Conservation (phyloP, 2,113 vertebrate species). For the Austrofundulus limnaeus region DNA sequence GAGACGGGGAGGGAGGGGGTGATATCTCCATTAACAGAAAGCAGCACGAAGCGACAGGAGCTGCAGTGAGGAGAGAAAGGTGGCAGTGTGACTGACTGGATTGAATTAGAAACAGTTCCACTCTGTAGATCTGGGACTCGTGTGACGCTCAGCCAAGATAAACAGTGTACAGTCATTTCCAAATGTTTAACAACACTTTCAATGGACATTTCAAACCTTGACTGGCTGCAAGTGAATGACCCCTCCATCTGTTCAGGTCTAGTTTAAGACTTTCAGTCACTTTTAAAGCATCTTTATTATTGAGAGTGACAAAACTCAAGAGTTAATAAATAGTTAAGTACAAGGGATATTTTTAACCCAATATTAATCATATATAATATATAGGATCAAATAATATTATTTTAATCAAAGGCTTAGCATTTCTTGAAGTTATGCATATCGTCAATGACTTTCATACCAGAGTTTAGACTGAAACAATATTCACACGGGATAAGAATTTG, state of each 20-base stretch:
- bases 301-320: background rate
- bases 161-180: constrained; percentile 37
- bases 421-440: too few relatives aligned
- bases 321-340: background rate
- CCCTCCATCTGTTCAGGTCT: constrained; percentile 28
- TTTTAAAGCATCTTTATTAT: background rate
- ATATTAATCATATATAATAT: background rate
- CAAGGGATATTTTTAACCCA: background rate
- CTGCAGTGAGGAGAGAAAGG: constrained; percentile 34
- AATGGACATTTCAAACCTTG: constrained; percentile 29
- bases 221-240: constrained; percentile 9
- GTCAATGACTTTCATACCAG: too few relatives aligned
- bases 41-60: constrained; percentile 44
- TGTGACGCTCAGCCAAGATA: constrained; percentile 26
- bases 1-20: constrained; percentile 30
- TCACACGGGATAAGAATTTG: too few relatives aligned
- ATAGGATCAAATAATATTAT: too few relatives aligned
- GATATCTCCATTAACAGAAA: constrained; percentile 70
- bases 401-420: too few relatives aligned
- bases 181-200: constrained; percentile 3
- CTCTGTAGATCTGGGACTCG: constrained; percentile 17
- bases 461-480: too few relatives aligned
- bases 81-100: constrained; percentile 55
- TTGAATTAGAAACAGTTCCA: constrained; percentile 55
- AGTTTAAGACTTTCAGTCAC: constrained; percentile 1